phyloP scores from a whole-genome alignment of 2,113 vertebrate genomes.

The Dicaeum eximium region DNA sequence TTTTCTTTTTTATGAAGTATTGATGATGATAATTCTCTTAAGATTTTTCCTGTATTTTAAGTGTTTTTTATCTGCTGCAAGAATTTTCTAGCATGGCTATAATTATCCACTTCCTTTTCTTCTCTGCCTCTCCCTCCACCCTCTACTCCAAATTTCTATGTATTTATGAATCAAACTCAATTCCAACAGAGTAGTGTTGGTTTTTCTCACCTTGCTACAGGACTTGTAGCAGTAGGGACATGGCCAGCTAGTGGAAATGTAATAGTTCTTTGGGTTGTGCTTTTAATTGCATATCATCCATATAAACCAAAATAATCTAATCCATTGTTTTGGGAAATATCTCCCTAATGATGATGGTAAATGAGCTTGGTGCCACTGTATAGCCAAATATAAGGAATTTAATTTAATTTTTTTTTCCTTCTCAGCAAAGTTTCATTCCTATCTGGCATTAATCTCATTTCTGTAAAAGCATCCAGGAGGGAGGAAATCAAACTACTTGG shows the following conservation, averaged over 20 bases:
- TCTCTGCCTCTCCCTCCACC: not conserved
- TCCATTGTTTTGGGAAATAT: not conserved
- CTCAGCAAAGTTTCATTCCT: not conserved
- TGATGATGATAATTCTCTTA: not conserved
- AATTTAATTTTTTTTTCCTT: not conserved
- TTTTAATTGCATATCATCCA: not conserved
- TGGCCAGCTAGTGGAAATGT: not conserved
- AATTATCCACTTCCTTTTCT: not conserved
- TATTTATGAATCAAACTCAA: not conserved
- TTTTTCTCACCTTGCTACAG: not conserved
- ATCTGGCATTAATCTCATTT: not conserved
- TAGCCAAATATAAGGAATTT: not conserved
- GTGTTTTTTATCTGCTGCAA: not conserved
- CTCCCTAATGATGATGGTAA: not conserved
- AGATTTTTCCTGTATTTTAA: not conserved
- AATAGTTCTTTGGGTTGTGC: not conserved
- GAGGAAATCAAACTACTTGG: not conserved
- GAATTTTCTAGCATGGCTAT: not conserved
- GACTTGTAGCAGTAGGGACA: not conserved
- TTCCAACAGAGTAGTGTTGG: not conserved
- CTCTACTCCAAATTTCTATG: not conserved
- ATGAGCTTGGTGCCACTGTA: not conserved
- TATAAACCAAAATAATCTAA: not conserved
- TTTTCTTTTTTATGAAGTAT: not conserved
- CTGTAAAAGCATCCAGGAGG: not conserved